phyloP scores from a whole-genome alignment of 2,888 invertebrate genomes.

The Seladonia tumulorum region DNA sequence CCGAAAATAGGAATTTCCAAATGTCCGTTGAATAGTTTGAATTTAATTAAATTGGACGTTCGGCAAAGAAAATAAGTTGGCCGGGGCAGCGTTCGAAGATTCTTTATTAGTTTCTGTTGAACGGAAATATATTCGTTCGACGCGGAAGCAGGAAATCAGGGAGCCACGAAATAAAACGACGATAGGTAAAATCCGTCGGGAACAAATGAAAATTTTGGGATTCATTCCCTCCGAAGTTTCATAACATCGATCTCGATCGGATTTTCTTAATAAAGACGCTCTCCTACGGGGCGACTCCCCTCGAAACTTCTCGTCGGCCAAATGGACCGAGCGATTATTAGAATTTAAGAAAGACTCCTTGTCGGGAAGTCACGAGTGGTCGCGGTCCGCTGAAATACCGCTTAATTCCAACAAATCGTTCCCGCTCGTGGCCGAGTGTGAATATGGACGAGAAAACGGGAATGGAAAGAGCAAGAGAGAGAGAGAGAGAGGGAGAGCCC shows the following conservation, averaged over 20 bases:
- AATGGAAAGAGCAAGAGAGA: not conserved
- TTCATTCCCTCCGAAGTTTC: not conserved
- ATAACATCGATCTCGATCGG: not conserved
- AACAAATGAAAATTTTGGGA: not conserved
- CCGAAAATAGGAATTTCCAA: too few relatives aligned
- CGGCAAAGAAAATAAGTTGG: not conserved
- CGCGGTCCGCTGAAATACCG: constrained; percentile 40
- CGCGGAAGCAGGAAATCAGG: not conserved
- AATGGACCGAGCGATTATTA: constrained; percentile 37
- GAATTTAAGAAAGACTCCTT: constrained; percentile 42
- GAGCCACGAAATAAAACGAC: not conserved
- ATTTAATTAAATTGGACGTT: not conserved
- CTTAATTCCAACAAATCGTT: constrained; percentile 61
- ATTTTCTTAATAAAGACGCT: constrained; percentile 10
- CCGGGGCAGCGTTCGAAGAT: not conserved
- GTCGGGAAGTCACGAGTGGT: constrained; percentile 20
- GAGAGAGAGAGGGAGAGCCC: not conserved
- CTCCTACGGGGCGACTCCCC: not conserved
- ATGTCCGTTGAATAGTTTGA: too few relatives aligned
- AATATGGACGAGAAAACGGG: constrained; percentile 58
- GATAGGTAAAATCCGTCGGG: not conserved
- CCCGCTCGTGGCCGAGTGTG: constrained; percentile 44
- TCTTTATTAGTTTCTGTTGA: not conserved
- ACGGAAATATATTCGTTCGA: not conserved
- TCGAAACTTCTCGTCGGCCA: not conserved